Base-by-base conservation (phyloP, 2,797 vertebrate species). In the Kryptolebias ocellatus region DNA sequence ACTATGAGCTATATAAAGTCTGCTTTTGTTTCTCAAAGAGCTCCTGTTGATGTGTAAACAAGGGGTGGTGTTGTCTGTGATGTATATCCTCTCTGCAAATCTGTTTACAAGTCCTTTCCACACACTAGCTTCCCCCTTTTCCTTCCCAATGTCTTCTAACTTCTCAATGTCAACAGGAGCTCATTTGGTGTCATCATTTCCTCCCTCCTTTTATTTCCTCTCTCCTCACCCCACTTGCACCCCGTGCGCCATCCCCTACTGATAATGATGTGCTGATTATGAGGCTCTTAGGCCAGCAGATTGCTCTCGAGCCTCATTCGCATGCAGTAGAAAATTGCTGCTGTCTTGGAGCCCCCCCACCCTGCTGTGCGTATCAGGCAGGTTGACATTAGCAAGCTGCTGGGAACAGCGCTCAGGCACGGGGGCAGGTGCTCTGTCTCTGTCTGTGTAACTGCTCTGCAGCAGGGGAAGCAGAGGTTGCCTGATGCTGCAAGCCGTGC, bases 231-330 rank as follows among this genome's bases (percentile, higher is more conserved):
- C 73, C 15, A 5, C 80, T 54, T 58, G 77, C 76, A 74, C 78
- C 82, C 75, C 55, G 15, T 67, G 52, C 70, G 49, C 83, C 76
- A 78, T 59, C 78, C 80, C 77, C 72, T 81, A 79, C 84, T 74
- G 76, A 85, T 92, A 94, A 94, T 92, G 89, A 92, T 90, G 90
- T 87, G 87, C 89, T 88, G 89, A 93, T 94, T 90, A 93, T 90
- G 88, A 92, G 91, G 79, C 90, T 92, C 90, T 89, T 80, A 89
- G 90, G 86, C 87, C 87, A 73, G 85, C 82, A 89, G 87, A 91
- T 89, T 90, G 90, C 92, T 91, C 90, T 91, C 85, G 77, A 82
- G 85, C 83, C 90, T 87, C 86, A 89, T 91, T 90, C 90, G 58
- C 88, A 90, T 92, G 89, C 88, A 89, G 89, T 84, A 82, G 90